Base-by-base conservation (phyloP, 2,113 vertebrate species). In the Heteronetta atricapilla region DNA sequence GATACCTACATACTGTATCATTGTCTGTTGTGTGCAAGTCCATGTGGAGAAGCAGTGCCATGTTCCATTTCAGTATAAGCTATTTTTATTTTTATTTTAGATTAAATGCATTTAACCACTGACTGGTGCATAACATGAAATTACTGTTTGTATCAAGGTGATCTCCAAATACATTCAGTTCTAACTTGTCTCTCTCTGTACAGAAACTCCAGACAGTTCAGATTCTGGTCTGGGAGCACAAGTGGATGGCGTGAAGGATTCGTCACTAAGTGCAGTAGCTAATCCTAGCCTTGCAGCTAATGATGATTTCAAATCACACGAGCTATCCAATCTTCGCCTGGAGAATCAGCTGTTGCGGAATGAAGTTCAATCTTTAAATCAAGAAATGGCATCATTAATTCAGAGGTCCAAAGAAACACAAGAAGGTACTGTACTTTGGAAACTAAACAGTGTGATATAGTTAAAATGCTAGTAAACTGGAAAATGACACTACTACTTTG, bases 331-430 rank as follows among this genome's bases (percentile, higher is more conserved):
- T 66, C 98, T 99, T 80, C 98, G 99, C 31, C 97, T 99, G 96
- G 99, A 99, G 97, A 99, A 99, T 96, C 99, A 99, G 77, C 98
- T 99, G 36, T 97, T 99, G 77, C 98, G 99, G 60, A 99, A 97
- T 75, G 99, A 99, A 94, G 99, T 99, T 84, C 97, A 98, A 8
- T 99, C 99, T 76, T 98, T 99, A 94, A 99, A 99, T 97, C 99
- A 99, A 96, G 99, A 99, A 98, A 99, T 99, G 99, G 99, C 99
- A 36, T 98, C 98, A 1, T 89, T 99, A 84, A 98, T 99, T 96
- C 99, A 99, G 95, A 98, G 98, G 92, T 98, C 99, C 85, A 99
- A 99, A 97, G 98, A 99, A 97, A 98, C 98, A 21, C 99, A 99
- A 94, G 99, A 99, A 94, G 99, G 99, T 99, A 97, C 21, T 44